Evolutionary conservation across 1,140 invertebrate genomes (phyloP), one percentile per base, ranked within the genome.

Genomic region (Temnothorax nylanderi): DNA sequence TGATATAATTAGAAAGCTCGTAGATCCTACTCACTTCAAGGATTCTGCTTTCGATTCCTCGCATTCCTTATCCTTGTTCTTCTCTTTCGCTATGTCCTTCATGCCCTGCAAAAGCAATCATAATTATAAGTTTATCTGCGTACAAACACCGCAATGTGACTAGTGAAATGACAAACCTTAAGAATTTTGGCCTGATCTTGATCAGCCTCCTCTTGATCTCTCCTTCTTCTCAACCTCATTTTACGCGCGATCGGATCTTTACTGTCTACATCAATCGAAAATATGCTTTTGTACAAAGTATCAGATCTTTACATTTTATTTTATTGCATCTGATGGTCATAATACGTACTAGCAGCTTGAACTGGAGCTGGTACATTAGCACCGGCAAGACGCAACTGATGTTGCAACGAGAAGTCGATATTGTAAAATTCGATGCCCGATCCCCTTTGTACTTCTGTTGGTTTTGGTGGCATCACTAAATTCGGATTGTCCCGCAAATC

Each of bases 341-440:
- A 34, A 74, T 60, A 58, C 95, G 94, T 94, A 97, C 97, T 96
- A 75, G 96, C 96, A 8, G 96, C 95, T 67, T 97, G 96, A 74
- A 96, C 95, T 37, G 98, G 97, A 51, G 97, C 96, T 21, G 98
- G 97, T 34, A 98, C 97, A 75, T 97, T 97, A 13, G 99, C 99
- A 1, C 99, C 99, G 69, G 99, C 99, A 81, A 99, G 94, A 85
- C 98, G 96, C 37, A 99, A 94, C 93, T 99, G 99, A 93, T 98
- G 98, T 96, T 99, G 98, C 37, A 99, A 96, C 0, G 99, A 99
- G 96, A 99, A 99, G 95, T 99, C 99, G 78, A 99, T 99, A 91
- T 99, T 99, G 94, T 99, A 99, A 96, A 98, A 99, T 94, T 99
- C 97, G 18, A 98, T 96, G 3, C 98, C 98, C n/a, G 97, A 96